phyloP scores from a whole-genome alignment of 2,888 invertebrate genomes.

The Spodoptera littoralis region DNA sequence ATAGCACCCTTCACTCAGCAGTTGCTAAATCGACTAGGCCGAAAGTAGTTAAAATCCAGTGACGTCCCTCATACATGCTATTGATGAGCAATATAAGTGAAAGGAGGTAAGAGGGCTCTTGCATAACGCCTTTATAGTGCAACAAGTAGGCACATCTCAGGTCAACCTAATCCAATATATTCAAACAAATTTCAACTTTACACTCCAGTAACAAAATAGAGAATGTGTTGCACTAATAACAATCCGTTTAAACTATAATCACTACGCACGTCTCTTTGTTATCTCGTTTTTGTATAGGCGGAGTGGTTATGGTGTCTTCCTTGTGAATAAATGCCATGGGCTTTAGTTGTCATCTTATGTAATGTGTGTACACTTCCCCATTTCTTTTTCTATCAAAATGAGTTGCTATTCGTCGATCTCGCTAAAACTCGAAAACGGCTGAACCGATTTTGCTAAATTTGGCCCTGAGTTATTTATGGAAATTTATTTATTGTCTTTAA shows the following conservation, averaged over 20 bases:
- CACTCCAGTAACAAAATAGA: too few species aligned
- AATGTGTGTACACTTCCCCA: neutral
- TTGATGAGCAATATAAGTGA: conserved; percentile 33
- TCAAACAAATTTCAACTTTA: too few species aligned
- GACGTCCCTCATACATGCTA: neutral
- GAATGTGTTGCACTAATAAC: conserved; percentile 8
- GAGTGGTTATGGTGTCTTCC: neutral
- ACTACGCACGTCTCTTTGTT: neutral
- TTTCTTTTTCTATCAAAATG: neutral
- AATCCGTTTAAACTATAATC: conserved; percentile 15
- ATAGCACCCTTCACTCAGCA: too few species aligned
- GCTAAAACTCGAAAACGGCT: too few species aligned
- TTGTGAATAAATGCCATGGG: conserved; percentile 3
- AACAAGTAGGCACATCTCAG: neutral
- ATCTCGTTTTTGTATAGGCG: neutral
- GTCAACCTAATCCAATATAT: too few species aligned
- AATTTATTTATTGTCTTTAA: too few species aligned
- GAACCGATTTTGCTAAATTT: too few species aligned
- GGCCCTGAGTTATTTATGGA: too few species aligned
- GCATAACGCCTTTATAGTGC: conserved; percentile 32
- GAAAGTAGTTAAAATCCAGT: conserved; percentile 2
- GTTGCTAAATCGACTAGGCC: neutral
- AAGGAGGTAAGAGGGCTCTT: conserved; percentile 42
- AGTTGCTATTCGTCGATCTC: too few species aligned
- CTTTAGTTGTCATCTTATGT: neutral